Base-by-base conservation (phyloP, 2,888 invertebrate genomes). In the Acanthococcus lagerstroemiae region DNA sequence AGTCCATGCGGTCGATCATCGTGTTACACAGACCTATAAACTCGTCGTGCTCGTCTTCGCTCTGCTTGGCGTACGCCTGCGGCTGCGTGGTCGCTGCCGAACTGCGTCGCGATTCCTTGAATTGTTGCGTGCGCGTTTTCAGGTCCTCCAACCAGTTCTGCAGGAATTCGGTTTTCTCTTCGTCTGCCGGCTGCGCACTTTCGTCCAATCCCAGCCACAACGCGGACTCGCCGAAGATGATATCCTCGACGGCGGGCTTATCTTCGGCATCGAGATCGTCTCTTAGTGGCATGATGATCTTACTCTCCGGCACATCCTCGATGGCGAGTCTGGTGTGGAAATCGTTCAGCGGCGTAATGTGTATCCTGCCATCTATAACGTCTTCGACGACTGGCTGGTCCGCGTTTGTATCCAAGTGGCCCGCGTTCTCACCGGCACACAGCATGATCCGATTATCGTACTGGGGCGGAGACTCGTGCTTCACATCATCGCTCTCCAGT, bases 1-100 rank as follows among this genome's bases (percentile, higher is more conserved):
- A 54, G 24, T 61, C 61, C 61, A 61, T 61, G 15, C 52, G 50
- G 46, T 61, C 24, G 27, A 61, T 61, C 61, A 61, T 52, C 21
- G 50, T 50, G 50, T 61, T 54, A 52, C 61, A 61, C 37, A 61
- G 44, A 17, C 21, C 3, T 12, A 61, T 61, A 15, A 61, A 61
- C 27, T 61, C 52, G 17, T 50, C 52, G 52, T 61, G 61, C 37
- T 61, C 61, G 15, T 61, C 60, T 1, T 60, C 50, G 17, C 5
- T 25, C 22, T 21, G 50, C 22, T 52, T 58, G 9, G 9, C 25
- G 12, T 37, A 15, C 37, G 37, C n/a, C n/a, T 37, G 12, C 12
- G 12, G 12, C 37, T n/a, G n/a, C 37, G 37, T 15, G 27, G 25
- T 30, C n/a, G 56, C n/a, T n/a, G 3, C 22, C 25, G 58, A 46